Percentiles rank a stretch among this genome's conserved stretches.
Evolutionary conservation across 2,797 vertebrate species (phyloP).

Genomic region (Rallus crepitans): DNA sequence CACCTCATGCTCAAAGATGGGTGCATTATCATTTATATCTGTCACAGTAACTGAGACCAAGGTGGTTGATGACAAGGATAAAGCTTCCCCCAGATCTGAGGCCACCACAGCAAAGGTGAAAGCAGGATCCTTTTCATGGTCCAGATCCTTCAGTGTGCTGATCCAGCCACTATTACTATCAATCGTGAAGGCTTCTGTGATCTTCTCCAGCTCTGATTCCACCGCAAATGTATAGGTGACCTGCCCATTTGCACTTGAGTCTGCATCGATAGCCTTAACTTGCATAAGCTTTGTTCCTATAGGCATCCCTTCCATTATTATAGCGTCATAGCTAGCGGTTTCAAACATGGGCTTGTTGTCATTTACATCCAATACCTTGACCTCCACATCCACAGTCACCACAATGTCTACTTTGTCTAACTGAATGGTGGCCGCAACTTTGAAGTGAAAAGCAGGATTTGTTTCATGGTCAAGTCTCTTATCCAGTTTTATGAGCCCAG

Average conservation of each 20-base stretch:
- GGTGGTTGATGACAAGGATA: conserved; percentile 89
- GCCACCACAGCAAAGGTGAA: conserved; percentile 93
- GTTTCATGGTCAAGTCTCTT: conserved; percentile 91
- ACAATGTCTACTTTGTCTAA: conserved; percentile 89
- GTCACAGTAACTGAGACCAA: conserved; percentile 90
- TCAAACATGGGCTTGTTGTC: conserved; percentile 97
- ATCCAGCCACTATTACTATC: conserved; percentile 97
- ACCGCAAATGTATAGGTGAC: conserved; percentile 90
- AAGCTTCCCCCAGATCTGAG: conserved; percentile 90
- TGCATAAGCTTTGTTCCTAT: conserved; percentile 91
- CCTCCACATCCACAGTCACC: conserved; percentile 88
- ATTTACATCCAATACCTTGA: conserved; percentile 93
- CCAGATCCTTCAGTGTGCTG: conserved; percentile 89
- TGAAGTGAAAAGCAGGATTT: conserved; percentile 87
- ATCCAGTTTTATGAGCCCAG: conserved; percentile 91
- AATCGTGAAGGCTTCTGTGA: conserved; percentile 86
- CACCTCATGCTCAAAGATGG: conserved; percentile 87
- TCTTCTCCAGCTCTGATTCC: conserved; percentile 79
- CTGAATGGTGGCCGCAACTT: conserved; percentile 87
- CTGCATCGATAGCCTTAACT: conserved; percentile 88
- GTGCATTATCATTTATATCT: conserved; percentile 94
- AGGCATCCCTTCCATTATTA: conserved; percentile 93
- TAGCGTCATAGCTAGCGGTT: conserved; percentile 86
- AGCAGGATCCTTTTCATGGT: conserved; percentile 90
- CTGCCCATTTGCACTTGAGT: conserved; percentile 93